Evolutionary conservation across 2,797 vertebrate genomes (phyloP).

Genomic region (Acanthis flammea): DNA sequence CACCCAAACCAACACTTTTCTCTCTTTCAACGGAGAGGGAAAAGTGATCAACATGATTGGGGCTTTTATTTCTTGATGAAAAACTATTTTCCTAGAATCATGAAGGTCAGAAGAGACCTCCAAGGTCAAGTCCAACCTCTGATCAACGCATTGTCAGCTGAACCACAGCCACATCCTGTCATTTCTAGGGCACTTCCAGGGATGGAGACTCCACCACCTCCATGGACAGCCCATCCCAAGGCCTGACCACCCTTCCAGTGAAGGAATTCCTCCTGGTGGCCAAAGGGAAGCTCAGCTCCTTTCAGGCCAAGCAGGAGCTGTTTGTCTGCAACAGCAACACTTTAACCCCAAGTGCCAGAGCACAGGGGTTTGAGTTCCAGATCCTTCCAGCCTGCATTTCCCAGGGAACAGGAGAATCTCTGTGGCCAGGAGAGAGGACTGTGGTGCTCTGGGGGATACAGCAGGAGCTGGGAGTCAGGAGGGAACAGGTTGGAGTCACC

Average conservation of each 20-base stretch:
- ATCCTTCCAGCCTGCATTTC: neutral
- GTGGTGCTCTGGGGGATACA: fast-evolving
- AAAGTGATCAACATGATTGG: neutral
- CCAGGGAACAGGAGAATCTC: neutral
- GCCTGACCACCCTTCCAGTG: neutral
- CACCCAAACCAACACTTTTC: neutral
- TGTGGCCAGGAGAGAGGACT: fast-evolving
- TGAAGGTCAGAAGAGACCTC: neutral
- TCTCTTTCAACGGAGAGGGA: fast-evolving
- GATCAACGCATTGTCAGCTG: no score
- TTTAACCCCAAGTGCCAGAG: neutral
- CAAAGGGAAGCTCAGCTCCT: neutral
- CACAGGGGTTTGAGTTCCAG: neutral
- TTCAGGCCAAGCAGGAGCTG: neutral
- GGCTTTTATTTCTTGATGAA: neutral
- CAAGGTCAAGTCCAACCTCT: fast-evolving
- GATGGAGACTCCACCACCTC: neutral
- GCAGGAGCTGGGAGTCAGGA: fast-evolving
- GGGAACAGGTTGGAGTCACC: neutral
- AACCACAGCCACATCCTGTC: neutral
- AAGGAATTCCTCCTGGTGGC: neutral
- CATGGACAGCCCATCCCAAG: neutral
- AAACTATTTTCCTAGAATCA: neutral
- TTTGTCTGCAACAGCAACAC: neutral
- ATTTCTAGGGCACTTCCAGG: neutral